Evolutionary conservation across 2,888 invertebrate species (phyloP).

Genomic region (Andrena minutula): DNA sequence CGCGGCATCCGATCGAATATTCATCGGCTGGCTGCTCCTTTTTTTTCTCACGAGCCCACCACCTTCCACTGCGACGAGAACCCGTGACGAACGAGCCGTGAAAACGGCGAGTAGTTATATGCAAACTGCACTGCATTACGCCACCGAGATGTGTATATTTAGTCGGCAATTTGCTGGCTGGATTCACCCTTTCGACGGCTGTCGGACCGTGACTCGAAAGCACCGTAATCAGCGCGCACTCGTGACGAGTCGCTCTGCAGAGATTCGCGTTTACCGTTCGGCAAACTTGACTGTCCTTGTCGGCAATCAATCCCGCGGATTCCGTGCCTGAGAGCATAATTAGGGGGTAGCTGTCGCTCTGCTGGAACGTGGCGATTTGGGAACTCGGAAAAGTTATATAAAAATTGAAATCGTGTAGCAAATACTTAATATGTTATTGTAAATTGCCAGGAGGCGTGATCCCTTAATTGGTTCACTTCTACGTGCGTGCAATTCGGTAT

Average conservation of each 20-base stretch:
- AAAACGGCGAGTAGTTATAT: slow-evolving; percentile 79
- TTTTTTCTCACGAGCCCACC: slow-evolving; percentile 78
- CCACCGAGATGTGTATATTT: slow-evolving; percentile 66
- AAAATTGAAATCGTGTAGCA: too few relatives aligned
- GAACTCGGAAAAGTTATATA: too few relatives aligned
- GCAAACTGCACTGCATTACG: slow-evolving; percentile 73
- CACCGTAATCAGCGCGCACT: slow-evolving; percentile 27
- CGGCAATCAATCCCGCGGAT: neutral
- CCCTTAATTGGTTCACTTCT: neutral
- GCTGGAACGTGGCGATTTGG: too few relatives aligned
- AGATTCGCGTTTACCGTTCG: neutral
- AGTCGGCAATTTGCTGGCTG: slow-evolving; percentile 59
- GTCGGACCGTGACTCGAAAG: slow-evolving; percentile 35
- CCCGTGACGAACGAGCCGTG: slow-evolving; percentile 79
- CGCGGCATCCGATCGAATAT: slow-evolving; percentile 60
- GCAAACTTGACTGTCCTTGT: too few relatives aligned
- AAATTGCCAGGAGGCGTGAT: neutral
- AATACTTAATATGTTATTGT: neutral
- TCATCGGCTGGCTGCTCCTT: slow-evolving; percentile 49
- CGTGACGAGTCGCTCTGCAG: neutral
- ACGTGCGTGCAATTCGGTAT: neutral
- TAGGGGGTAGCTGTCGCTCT: too few relatives aligned
- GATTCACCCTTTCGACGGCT: slow-evolving; percentile 39
- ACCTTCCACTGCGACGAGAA: slow-evolving; percentile 60
- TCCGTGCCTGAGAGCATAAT: too few relatives aligned